Percentiles rank a stretch among this genome's conserved stretches.
phyloP scores from a whole-genome alignment of 92 coral and sea anemone genomes.

The Umimayanthus chanpuru region DNA sequence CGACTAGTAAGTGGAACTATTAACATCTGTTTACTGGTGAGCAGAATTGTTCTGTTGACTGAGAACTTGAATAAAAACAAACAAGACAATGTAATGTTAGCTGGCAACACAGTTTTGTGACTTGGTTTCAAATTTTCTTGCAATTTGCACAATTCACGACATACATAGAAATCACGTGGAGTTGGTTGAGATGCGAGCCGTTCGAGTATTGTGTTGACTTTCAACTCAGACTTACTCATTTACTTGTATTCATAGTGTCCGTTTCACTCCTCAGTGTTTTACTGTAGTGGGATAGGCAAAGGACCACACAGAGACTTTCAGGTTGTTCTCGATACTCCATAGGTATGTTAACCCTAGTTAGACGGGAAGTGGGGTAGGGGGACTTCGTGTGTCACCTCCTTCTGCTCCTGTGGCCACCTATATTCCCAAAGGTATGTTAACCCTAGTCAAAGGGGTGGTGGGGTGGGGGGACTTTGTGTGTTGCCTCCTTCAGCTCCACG shows the following conservation, averaged over 20 bases:
- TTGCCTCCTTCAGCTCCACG: too few relatives aligned
- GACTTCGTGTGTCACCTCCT: too few relatives aligned
- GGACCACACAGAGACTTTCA: too few relatives aligned
- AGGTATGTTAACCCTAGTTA: too few relatives aligned
- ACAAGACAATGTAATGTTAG: not conserved
- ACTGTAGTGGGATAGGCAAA: too few relatives aligned
- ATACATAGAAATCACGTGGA: not conserved
- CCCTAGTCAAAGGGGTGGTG: too few relatives aligned
- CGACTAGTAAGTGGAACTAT: not conserved
- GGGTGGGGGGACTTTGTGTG: too few relatives aligned
- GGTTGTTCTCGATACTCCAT: too few relatives aligned
- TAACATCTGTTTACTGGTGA: not conserved
- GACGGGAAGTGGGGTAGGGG: too few relatives aligned
- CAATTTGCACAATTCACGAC: slow-evolving; percentile 12
- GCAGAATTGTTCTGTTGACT: not conserved
- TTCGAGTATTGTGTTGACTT: slow-evolving; percentile 8
- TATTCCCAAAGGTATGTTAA: too few relatives aligned
- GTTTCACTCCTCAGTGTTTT: slow-evolving; percentile 12
- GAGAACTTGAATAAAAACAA: not conserved
- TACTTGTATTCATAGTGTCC: not conserved
- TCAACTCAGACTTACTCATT: not conserved
- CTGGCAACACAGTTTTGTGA: slow-evolving; percentile 15
- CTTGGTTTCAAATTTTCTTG: slow-evolving; percentile 3
- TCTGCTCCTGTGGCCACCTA: too few relatives aligned
- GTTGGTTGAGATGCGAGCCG: slow-evolving; percentile 8